Evolutionary conservation across 2,888 invertebrate genomes (phyloP), one percentile per base, ranked within the genome.

Genomic region (Suillia variegata): DNA sequence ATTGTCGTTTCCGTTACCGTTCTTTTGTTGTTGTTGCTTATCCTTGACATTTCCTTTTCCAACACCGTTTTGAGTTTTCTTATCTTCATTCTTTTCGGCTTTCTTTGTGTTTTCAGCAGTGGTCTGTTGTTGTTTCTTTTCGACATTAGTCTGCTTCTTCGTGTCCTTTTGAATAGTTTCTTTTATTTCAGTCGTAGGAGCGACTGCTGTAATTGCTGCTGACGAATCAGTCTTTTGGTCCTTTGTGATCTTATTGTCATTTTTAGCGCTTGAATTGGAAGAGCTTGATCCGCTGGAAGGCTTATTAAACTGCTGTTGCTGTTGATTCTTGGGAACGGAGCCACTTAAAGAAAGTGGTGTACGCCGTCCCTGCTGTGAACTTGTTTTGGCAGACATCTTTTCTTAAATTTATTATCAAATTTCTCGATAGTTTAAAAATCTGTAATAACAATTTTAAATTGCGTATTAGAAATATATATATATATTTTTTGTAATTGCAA

Each of bases 371-470:
- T 66, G 69, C 58, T 78, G 77, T 18, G 71, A 67, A 50, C 62
- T 63, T 62, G 72, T 67, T 67, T 81, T 80, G 33, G 80, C 67
- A 50, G 78, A 71, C 80, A 80, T 80, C 64, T 56, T 62, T 33
- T 26, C 42, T 26, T 48, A 21, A 54, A n/a, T 13, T n/a, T 13
- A 38, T 38, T 38, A 4, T n/a, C 13, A n/a, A n/a, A n/a, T n/a
- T n/a, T 26, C 17, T 42, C 17, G 17, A 21, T 3, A 18, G 5
- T 10, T 31, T 47, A 47, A 2, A 33, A 54, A 21, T 18, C 50
- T n/a, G 52, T 48, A 61, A 61, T 63, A 63, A 58, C n/a, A n/a
- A n/a, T n/a, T n/a, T n/a, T n/a, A n/a, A n/a, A n/a, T n/a, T n/a
- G n/a, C n/a, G n/a, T n/a, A n/a, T n/a, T n/a, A n/a, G n/a, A n/a